Evolutionary conservation across 2,888 invertebrate species (phyloP), one percentile per base, ranked within the genome.

Genomic region (Gerris lacustris): DNA sequence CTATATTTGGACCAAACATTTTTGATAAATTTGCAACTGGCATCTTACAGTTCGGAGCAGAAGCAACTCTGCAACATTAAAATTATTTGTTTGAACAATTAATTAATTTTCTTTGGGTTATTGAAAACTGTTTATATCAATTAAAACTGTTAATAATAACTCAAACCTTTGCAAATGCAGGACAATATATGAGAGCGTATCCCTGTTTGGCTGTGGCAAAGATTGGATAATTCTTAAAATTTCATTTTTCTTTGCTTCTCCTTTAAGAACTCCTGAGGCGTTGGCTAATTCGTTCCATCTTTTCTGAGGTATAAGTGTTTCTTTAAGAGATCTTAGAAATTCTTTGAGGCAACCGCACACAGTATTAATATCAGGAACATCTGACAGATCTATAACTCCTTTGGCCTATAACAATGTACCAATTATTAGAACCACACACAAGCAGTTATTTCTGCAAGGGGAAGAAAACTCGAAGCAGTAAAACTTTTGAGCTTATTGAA

Each of bases 271-370:
- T 70, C 81, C 2, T 79, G 18, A 79, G 2, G 81, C 80, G 75
- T 80, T 80, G 69, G 79, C 80, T 78, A 89, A 88, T 76, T 85
- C 85, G 43, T 86, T 85, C 92, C 94, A 93, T 68, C 93, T 84
- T 18, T 86, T 84, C 67, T 84, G 86, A 0, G 95, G 93, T 71
- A 97, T 87, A 0, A 99, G 82, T 0, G 98, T 94, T 80, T 99
- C 98, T 70, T 88, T 88, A 44, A 99, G 83, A 0, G 88, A 87
- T 6, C 94, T 87, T 71, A 99, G 83, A 82, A 99, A 99, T 81
- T 94, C 92, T 83, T 98, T 99, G 67, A 99, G 84, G 73, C 93
- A 92, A 66, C 96, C 94, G 80, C 96, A 96, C 47, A 99, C 84
- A 0, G 91, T 91, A 81, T 96, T 89, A 45, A 96, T 84, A 79